Evolutionary conservation across 2,113 vertebrate genomes (phyloP), one percentile per base, ranked within the genome.

Genomic region (Oriolus oriolus): DNA sequence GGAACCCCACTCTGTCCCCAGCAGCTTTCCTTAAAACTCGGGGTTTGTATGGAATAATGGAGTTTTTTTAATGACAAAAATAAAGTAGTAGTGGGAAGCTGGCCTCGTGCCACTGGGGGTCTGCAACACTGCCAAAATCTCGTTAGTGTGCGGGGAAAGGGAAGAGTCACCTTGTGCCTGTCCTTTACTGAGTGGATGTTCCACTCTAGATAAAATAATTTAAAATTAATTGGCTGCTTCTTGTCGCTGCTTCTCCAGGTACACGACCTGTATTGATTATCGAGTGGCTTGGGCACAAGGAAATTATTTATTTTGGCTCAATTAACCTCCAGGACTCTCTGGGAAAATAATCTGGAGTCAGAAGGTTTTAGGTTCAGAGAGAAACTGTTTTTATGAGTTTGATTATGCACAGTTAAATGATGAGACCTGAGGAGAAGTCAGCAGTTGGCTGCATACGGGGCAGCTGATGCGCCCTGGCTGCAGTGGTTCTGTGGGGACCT

Each of bases 101-200:
- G 68, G 41, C 41, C 15, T 45, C 1, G 15, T 35, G 30, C 20
- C 4, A 2, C 35, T 47, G 2, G 11, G 23, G 37, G 35, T 33
- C 37, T 16, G 54, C 56, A 20, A 4, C 17, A 0, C 13, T 6
- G 31, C 16, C 19, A 33, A 60, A 69, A 69, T 11, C 13, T 33
- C 14, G 3, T 39, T 27, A 17, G 45, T 0, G 17, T 50, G 2
- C 0, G 0, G 14, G 68, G 37, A 45, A 60, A 28, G 24, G 42
- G 39, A 35, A 59, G 63, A 70, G 68, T 89, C 33, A 20, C 90
- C 87, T 91, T 31, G 44, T 68, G 81, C 30, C 18, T 9, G 69
- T 28, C 65, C 60, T 70, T 65, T 70, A 5, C 30, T 1, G 16
- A 74, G 73, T 3, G 33, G 39, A 7, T 30, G 42, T 65, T 66